Evolutionary conservation across 2,888 invertebrate species (phyloP).

Genomic region (Cordilura impudica): DNA sequence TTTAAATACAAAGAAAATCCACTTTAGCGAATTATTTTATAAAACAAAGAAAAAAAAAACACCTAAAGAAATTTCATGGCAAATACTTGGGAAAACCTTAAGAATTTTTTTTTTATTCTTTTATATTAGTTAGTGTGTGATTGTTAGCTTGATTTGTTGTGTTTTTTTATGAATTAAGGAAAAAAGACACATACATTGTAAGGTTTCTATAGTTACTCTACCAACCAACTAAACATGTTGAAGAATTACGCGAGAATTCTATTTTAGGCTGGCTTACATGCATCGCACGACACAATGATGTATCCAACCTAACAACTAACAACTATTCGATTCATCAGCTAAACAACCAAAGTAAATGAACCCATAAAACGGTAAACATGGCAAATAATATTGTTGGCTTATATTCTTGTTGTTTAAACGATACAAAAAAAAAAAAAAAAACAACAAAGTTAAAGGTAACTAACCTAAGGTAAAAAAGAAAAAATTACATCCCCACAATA

Average conservation of each 20-base stretch:
- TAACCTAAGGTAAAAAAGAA: constrained; percentile 48
- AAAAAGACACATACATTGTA: constrained; percentile 34
- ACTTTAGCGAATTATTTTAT: not conserved
- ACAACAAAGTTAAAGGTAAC: constrained; percentile 54
- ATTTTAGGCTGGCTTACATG: constrained; percentile 39
- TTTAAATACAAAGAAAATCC: not conserved
- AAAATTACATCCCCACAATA: constrained; percentile 17
- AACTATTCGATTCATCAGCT: not conserved
- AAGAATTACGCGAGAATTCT: constrained; percentile 54
- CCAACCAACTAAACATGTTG: constrained; percentile 15
- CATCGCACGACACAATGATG: not conserved
- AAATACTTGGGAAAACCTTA: constrained; percentile 19
- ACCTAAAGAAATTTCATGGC: not conserved
- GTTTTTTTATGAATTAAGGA: not conserved
- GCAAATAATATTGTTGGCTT: constrained; percentile 18
- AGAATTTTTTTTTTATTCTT: constrained; percentile 18
- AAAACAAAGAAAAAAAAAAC: not conserved
- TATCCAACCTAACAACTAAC: not conserved
- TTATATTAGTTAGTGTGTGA: not conserved
- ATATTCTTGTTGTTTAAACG: constrained; percentile 37
- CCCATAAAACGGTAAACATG: constrained; percentile 39
- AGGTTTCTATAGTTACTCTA: constrained; percentile 51
- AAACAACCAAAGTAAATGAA: constrained; percentile 35
- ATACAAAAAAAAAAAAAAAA: constrained; percentile 26
- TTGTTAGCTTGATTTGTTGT: not conserved